These are phyloP conservation scores for Mirounga angustirostris DNA, from an alignment of 2,113 vertebrate genomes.

Conservation along the genomic window DNA sequence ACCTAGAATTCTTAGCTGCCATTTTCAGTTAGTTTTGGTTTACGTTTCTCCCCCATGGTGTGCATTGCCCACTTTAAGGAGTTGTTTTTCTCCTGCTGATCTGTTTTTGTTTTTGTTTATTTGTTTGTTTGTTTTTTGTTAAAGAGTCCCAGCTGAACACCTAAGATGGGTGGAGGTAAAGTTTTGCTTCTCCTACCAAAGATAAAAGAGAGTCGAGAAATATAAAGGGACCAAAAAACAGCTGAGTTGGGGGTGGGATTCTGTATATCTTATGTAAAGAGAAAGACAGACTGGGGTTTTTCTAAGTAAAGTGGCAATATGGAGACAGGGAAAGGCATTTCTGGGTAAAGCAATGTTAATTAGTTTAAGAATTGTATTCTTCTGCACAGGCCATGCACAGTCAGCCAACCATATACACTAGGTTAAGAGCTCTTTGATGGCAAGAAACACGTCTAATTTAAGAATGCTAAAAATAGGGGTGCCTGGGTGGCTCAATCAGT, in stretches of 20 bases:
- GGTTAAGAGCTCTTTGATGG: background rate
- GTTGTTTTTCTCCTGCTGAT: background rate
- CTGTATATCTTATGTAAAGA: background rate
- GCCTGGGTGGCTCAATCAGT: too few relatives aligned
- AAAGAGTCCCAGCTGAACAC: background rate
- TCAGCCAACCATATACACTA: background rate
- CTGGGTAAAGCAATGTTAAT: background rate
- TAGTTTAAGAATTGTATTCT: background rate
- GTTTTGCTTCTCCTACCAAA: background rate
- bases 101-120: background rate
- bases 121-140: background rate
- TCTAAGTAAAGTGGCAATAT: background rate
- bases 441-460: background rate
- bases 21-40: background rate
- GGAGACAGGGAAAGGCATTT: background rate
- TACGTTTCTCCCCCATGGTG: background rate
- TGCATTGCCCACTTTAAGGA: background rate
- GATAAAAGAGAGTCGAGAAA: background rate
- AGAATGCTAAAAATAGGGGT: background rate
- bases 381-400: background rate
- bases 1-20: background rate
- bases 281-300: background rate
- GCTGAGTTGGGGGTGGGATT: fast-evolving
- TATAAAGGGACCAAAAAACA: background rate
- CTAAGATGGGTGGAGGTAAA: background rate